phyloP scores from a whole-genome alignment of 1,140 invertebrate genomes.

The Zaprionus vittiger region DNA sequence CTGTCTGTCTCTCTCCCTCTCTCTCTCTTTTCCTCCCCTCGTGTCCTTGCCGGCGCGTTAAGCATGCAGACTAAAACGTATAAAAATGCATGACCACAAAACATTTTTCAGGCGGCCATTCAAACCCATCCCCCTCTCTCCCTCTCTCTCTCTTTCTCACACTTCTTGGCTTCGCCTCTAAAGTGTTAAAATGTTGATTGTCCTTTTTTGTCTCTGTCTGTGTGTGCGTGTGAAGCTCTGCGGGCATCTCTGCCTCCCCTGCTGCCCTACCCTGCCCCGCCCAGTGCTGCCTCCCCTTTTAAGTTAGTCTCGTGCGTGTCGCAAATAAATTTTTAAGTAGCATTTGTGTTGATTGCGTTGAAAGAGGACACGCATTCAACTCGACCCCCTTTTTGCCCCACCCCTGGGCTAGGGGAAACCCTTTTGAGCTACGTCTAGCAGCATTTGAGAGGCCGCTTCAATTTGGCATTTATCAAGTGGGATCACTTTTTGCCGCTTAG shows the following conservation, averaged over 20 bases:
- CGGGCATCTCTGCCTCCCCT: conserved; percentile 30
- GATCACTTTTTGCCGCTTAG: conserved; percentile 63
- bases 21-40: conserved; percentile 4
- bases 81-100: conserved; percentile 80
- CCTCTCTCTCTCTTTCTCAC: not conserved
- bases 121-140: conserved; percentile 29
- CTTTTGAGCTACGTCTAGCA: not conserved
- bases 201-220: conserved; percentile 66
- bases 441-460: conserved; percentile 62
- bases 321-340: conserved; percentile 83
- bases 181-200: conserved; percentile 83
- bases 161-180: conserved; percentile 56
- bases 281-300: conserved; percentile 7
- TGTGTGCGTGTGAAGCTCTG: conserved; percentile 41
- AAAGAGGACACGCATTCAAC: conserved; percentile 73
- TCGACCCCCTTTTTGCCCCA: conserved; percentile 23
- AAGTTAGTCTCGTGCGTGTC: conserved; percentile 70
- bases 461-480: conserved; percentile 71
- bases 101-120: conserved; percentile 66
- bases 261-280: too few relatives aligned
- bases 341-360: conserved; percentile 82
- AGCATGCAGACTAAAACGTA: conserved; percentile 49
- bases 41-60: conserved; percentile 37
- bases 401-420: conserved; percentile 2
- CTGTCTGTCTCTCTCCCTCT: too few relatives aligned